Evolutionary conservation across 2,113 vertebrate genomes (phyloP).

Genomic region (Aix galericulata): DNA sequence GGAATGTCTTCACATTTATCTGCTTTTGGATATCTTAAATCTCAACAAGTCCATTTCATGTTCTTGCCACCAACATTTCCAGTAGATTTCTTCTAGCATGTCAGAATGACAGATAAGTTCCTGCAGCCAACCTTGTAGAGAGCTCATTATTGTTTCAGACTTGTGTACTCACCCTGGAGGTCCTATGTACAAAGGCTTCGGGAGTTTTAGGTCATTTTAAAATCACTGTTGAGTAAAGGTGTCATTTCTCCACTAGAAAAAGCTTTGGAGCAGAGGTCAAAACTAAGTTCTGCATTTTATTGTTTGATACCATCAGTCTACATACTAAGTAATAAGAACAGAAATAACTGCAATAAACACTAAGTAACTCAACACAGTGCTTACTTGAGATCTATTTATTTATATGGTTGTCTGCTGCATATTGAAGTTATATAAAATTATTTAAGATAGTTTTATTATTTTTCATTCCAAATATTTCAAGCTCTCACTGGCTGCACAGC

Average conservation of each 20-base stretch:
- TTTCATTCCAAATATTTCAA: not conserved
- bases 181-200: conserved; percentile 18
- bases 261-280: not conserved
- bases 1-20: conserved; percentile 65
- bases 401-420: not conserved
- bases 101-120: conserved; percentile 77
- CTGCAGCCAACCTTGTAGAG: conserved; percentile 43
- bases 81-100: conserved; percentile 70
- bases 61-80: conserved; percentile 77
- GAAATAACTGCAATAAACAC: not conserved
- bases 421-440: not conserved
- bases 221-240: conserved; percentile 23
- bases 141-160: conserved; percentile 67
- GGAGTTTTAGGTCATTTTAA: conserved; percentile 26
- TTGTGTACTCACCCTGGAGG: conserved; percentile 25
- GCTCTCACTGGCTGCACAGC: not conserved
- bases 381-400: conserved; percentile 7
- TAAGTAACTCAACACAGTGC: not conserved
- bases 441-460: not conserved
- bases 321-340: not conserved
- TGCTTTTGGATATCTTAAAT: conserved; percentile 76
- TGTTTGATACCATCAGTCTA: not conserved
- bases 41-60: conserved; percentile 75
- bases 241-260: not conserved
- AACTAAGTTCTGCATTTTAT: conserved; percentile 2